Evolutionary conservation across 2,113 vertebrate genomes (phyloP).

Genomic region (Entelurus aequoreus): DNA sequence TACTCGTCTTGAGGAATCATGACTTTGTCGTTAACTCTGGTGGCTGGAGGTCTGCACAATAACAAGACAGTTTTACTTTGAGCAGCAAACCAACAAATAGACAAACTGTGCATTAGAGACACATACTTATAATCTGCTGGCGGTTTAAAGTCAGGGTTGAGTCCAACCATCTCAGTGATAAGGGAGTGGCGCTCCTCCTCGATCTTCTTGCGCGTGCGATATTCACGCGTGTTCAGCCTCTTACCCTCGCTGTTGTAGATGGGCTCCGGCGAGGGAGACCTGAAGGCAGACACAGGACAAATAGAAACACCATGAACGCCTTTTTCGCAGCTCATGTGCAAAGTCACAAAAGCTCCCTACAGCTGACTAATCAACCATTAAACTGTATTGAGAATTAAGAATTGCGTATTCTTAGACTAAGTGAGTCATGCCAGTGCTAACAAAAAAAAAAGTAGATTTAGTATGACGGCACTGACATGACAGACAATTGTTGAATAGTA

Average conservation of each 20-base stretch:
- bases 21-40: constrained; percentile 89
- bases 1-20: constrained; percentile 96
- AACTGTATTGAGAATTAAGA: constrained; percentile 26
- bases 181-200: constrained; percentile 93
- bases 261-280: constrained; percentile 90
- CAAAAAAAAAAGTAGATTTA: constrained; percentile 28
- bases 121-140: constrained; percentile 92
- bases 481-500: constrained; percentile 18
- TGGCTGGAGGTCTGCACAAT: constrained; percentile 81
- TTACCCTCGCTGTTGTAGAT: constrained; percentile 97
- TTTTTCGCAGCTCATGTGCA: background rate
- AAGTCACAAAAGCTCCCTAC: constrained; percentile 46
- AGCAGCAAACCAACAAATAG: background rate
- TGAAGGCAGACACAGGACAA: constrained; percentile 64
- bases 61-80: background rate
- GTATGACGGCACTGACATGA: constrained; percentile 35
- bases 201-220: constrained; percentile 90
- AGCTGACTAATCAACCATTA: constrained; percentile 35
- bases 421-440: constrained; percentile 34
- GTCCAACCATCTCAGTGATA: constrained; percentile 92
- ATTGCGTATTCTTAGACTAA: constrained; percentile 15
- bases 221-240: constrained; percentile 88
- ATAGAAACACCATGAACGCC: constrained; percentile 22
- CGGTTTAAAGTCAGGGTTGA: constrained; percentile 93
- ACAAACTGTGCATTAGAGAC: background rate